Conservation (phyloP, 2,888 invertebrate species). For the Deroplatys truncata region DNA sequence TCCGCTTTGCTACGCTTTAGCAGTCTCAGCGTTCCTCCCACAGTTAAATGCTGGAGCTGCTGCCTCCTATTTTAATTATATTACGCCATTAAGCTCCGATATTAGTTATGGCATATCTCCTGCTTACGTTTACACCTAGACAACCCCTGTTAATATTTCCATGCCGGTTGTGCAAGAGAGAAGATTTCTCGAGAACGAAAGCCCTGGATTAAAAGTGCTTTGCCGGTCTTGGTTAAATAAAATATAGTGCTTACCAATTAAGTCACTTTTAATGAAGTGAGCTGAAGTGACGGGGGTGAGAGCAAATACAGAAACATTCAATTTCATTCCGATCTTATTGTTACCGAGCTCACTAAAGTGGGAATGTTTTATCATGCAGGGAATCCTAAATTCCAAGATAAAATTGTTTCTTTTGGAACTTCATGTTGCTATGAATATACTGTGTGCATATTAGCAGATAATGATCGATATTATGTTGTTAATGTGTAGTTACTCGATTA, state of each 20-base stretch:
- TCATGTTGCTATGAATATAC: too few relatives aligned
- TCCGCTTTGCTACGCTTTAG: neutral
- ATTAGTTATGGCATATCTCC: slow-evolving; percentile 10
- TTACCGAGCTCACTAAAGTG: neutral
- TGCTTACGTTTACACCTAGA: neutral
- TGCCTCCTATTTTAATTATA: slow-evolving; percentile 10
- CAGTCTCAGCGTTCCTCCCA: neutral
- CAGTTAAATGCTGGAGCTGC: neutral
- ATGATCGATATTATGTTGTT: too few relatives aligned
- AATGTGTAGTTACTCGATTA: too few relatives aligned
- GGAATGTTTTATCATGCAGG: neutral
- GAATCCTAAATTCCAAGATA: too few relatives aligned
- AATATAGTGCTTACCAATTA: neutral
- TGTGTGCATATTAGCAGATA: too few relatives aligned
- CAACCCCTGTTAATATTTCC: neutral
- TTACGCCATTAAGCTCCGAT: slow-evolving; percentile 5
- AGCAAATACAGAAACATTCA: neutral
- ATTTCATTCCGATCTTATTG: neutral
- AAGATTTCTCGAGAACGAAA: neutral
- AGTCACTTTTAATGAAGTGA: neutral
- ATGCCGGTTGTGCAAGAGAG: neutral
- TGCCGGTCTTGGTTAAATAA: neutral
- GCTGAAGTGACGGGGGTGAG: neutral
- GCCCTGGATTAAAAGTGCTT: neutral
- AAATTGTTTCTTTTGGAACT: too few relatives aligned